Evolutionary conservation across 1,140 invertebrate species (phyloP).

Genomic region (Procambarus virginalis): DNA sequence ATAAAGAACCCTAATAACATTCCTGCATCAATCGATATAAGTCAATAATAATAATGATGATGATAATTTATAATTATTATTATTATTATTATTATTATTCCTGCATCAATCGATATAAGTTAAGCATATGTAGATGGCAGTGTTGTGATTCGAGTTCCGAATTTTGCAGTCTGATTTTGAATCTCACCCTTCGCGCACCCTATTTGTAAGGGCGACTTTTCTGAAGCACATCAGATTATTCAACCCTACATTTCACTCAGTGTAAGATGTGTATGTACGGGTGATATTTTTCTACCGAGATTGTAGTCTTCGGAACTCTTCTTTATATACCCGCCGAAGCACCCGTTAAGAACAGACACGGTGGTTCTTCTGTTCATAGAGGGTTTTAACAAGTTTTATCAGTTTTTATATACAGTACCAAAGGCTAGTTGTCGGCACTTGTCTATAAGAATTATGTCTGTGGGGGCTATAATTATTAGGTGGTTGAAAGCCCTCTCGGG

Average conservation of each 20-base stretch:
- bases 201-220: slow-evolving; percentile 45
- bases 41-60: slow-evolving; percentile 50
- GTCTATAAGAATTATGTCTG: slow-evolving; percentile 36
- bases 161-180: slow-evolving; percentile 52
- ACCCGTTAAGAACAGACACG: slow-evolving; percentile 56
- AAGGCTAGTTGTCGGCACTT: slow-evolving; percentile 45
- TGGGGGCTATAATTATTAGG: slow-evolving; percentile 28
- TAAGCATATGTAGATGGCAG: slow-evolving; percentile 70
- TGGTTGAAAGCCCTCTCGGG: slow-evolving; percentile 26
- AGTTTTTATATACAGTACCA: slow-evolving; percentile 52
- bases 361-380: slow-evolving; percentile 60
- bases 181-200: slow-evolving; percentile 27
- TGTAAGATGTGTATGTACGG: slow-evolving; percentile 40
- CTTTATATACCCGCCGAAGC: slow-evolving; percentile 55
- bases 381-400: slow-evolving; percentile 60
- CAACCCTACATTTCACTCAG: slow-evolving; percentile 4
- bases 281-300: slow-evolving; percentile 45
- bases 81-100: slow-evolving; percentile 55
- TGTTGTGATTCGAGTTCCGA: slow-evolving; percentile 62
- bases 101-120: slow-evolving; percentile 64
- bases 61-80: slow-evolving; percentile 40
- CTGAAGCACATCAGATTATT: slow-evolving; percentile 21
- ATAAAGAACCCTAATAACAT: slow-evolving; percentile 70
- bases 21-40: slow-evolving; percentile 66
- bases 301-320: slow-evolving; percentile 38